Evolutionary conservation across 2,888 invertebrate species (phyloP), one percentile per base, ranked within the genome.

Genomic region (Encarsia formosa): DNA sequence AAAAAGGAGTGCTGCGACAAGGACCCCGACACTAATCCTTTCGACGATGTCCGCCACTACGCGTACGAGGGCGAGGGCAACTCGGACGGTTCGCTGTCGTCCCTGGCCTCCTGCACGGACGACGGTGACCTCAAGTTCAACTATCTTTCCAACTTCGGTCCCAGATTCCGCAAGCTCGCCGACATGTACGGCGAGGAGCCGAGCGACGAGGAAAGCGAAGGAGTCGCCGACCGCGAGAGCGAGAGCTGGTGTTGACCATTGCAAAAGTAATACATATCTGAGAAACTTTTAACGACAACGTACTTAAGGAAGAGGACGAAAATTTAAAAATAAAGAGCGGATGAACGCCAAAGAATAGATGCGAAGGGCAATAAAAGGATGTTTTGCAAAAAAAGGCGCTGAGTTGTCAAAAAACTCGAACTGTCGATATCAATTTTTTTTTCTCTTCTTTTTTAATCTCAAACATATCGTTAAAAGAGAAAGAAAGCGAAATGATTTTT

Each of bases 1-100:
- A 94, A 93, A 75, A 89, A 95, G 72, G 87, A 88, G 57, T 84
- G 87, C 59, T 87, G 94, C 61, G 94, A 96, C 76, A 84, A 90
- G 59, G 97, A 98, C 75, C 90, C 91, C 2, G 89, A 90, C 65
- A 91, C 90, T 62, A 85, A 87, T 66, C 95, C 96, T 1, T 91
- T 90, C 70, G 99, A 99, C 74, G 97, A 97, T 75, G 91, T 98
- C 18, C 84, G 97, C 53, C 92, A 98, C 75, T 99, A 97, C 75
- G 96, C 94, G 50, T 98, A 97, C 72, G 98, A 99, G 77, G 97
- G 97, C 39, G 93, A 92, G 71, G 94, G 94, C 62, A 94, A 94
- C 71, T 79, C 79, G 29, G 91, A 90, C 60, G 95, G 95, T 60
- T 94, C 94, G 9, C 80, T 97, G 19, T 96, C 95, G 45, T 92